Evolutionary conservation across 2,888 invertebrate genomes (phyloP), one percentile per base, ranked within the genome.

Genomic region (Stenotaenia linearis): DNA sequence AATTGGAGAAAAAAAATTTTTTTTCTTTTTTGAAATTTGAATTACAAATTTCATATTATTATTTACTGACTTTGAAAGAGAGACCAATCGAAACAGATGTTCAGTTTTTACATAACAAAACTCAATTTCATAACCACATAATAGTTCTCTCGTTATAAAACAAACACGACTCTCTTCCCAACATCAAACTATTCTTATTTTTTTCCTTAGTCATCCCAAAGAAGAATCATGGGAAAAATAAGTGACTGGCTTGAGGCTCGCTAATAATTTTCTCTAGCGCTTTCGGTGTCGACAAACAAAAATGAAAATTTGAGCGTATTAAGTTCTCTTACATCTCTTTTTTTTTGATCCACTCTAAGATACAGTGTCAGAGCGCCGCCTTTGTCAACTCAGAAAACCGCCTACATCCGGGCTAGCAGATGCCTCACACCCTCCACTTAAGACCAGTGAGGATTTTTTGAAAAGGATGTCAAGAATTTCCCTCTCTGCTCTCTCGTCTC

Each of bases 391-490:
- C 7, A 69, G 69, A 69, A 69, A 69, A 25, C 69, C 69, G 69
- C 69, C 69, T 69, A 69, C 69, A 69, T 69, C 69, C 69, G 69
- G 69, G 69, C 28, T 69, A 69, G 69, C 69, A 69, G 28, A 25
- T 69, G 69, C 15, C 69, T 69, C 69, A 69, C 69, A 69, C 69
- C 69, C 69, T 69, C 69, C 69, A 69, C 69, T 69, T 69, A 28
- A 69, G 28, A 15, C 69, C 15, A 28, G 69, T 69, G 69, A 69
- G 25, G 69, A 69, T 69, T 69, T 50, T 45, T 69, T 69, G 25
- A 69, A 69, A 69, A 69, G 69, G 69, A 69, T 69, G 69, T 69
- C 69, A 69, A 69, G 69, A 69, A 69, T 69, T 69, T 69, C 12
- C 69, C 69, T 25, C 61, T 61, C 7, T 25, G 18, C 23, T 56